Base-by-base conservation (phyloP, 2,113 vertebrate species). In the Misgurnus anguillicaudatus region DNA sequence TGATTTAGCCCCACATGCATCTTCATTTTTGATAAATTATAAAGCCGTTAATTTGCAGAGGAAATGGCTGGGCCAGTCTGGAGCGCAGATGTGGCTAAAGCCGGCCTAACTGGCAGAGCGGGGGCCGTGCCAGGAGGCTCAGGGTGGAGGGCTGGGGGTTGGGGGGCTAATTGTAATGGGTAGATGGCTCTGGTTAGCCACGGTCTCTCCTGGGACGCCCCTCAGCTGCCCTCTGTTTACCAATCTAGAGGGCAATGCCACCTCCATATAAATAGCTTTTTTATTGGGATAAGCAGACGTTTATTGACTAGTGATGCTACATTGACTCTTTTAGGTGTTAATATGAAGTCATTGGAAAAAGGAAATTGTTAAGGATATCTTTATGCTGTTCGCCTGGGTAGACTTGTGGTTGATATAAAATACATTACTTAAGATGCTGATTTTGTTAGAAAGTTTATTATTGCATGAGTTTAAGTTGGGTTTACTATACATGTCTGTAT, bases 11-110 rank as follows among this genome's bases (percentile, higher is more conserved):
- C 91, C 94, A 93, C 90, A 93, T 94, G 93, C 94, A 94, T 97
- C 96, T 96, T 98, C 95, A 96, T 97, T 96, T 95, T 94, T 96
- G 95, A 97, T 97, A 96, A 96, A 99, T 99, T 98, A 98, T 97
- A 96, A 96, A 96, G 94, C 94, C 94, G 94, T 97, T 99, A 97
- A 98, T 98, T 97, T 97, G 94, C 95, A 93, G 93, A 94, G 94
- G 94, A 96, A 97, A 98, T 97, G 95, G 95, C 94, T 95, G 91
- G 93, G 90, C 94, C 90, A 94, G 94, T 91, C 94, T 92, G 94
- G 89, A 87, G 91, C 96, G 93, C 98, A 99, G 97, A 98, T 99
- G 97, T 96, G 95, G 93, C 95, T 93, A 94, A 94, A 92, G 88
- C 93, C 76, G 60, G 89, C 89, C 88, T 92, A 93, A 93, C 93